Base-by-base conservation (phyloP, 30 jellyfish, hydroid and myxozoan genomes). In the Mastigias papua region DNA sequence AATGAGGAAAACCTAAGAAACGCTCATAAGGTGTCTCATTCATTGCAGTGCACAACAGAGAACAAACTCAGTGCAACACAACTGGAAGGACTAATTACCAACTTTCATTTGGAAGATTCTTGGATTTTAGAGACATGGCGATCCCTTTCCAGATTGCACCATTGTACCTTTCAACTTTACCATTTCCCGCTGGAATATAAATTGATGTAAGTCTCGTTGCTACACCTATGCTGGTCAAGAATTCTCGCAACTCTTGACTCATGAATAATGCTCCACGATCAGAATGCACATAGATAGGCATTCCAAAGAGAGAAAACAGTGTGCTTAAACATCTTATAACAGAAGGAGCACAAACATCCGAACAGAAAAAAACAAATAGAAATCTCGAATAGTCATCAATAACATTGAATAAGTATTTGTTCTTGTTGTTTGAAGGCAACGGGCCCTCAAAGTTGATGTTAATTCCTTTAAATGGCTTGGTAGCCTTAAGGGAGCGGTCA, bases 11-110 rank as follows among this genome's bases (percentile, higher is more conserved):
- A 26, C 29, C n/a, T 9, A 77, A 31, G n/a, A 49, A 49, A 7
- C 27, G 89, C 65, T 49, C 85, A 49, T 77, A 49, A n/a, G 89
- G 89, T 77, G 89, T 77, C 89, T 48, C 89, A 54, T 77, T 77
- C 22, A 86, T 77, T 49, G 82, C 89, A 77, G 89, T 77, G 58
- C 89, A 77, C 58, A 77, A 34, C 9, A 77, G 89, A 48, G 89
- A 49, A 26, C 89, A 10, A 16, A 77, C 60, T 49, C 86, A 77
- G 89, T 73, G 82, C 82, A 77, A 77, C 51, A 57, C 89, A 57
- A 48, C 89, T 27, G 89, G 89, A 48, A 77, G 89, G 51, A 77
- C 89, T 49, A 26, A 22, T 57, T 77, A 60, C 89, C 83, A 77
- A 54, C 57, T 48, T 27, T 48, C 51, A 48, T 21, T 48, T 7